Evolutionary conservation across 2,113 vertebrate species (phyloP).

Genomic region (Haliaeetus leucogaster): DNA sequence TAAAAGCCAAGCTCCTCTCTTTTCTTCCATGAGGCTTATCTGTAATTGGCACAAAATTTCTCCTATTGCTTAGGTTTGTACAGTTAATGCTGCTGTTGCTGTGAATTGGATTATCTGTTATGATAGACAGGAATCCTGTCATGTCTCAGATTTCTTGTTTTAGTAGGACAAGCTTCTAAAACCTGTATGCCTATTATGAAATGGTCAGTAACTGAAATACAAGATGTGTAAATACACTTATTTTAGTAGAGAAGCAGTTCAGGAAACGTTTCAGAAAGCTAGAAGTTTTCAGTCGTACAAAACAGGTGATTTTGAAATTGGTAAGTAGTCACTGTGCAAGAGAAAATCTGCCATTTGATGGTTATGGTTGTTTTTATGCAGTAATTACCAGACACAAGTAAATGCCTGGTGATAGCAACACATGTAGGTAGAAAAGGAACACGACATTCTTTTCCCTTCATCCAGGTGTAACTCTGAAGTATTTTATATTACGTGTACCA

Average conservation of each 20-base stretch:
- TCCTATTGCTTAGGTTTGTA: neutral
- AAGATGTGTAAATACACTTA: neutral
- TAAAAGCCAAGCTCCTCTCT: neutral
- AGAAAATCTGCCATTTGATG: neutral
- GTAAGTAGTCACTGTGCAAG: neutral
- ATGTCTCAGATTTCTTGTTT: neutral
- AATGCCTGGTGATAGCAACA: neutral
- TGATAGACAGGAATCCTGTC: neutral
- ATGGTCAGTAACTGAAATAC: neutral
- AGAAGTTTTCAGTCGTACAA: neutral
- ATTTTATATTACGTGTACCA: neutral
- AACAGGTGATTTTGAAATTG: neutral
- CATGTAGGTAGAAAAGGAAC: neutral
- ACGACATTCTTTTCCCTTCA: neutral
- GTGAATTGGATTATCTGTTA: neutral
- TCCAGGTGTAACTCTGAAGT: neutral
- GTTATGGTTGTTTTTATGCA: neutral
- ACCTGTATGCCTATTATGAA: neutral
- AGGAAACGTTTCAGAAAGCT: neutral
- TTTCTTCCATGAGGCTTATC: neutral
- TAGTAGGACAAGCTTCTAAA: neutral
- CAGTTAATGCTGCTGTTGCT: neutral
- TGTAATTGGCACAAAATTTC: neutral
- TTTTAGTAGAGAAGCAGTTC: neutral
- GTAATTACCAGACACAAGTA: neutral